Evolutionary conservation across 2,113 vertebrate species (phyloP), one percentile per base, ranked within the genome.

Genomic region (Phasianus colchicus): DNA sequence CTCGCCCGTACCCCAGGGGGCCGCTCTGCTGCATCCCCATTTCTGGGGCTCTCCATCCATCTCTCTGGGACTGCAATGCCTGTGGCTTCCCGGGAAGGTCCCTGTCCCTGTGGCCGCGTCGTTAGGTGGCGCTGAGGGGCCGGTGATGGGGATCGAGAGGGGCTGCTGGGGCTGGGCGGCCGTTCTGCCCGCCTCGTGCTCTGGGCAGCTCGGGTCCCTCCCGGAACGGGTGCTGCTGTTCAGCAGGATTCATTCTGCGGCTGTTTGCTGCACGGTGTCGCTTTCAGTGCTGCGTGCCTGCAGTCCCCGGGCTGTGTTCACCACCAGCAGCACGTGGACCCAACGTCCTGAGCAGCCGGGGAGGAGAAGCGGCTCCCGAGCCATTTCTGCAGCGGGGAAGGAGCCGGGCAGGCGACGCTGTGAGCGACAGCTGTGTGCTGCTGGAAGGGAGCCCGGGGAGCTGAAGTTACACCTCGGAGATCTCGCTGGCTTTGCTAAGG

Each of bases 101-200:
- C 67, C 2, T 17, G 3, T 89, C 34, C 22, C 75, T 3, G 4
- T 58, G 3, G 0, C 75, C 1, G 30, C 55, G 92, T 86, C 93
- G 65, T 96, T 96, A 96, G 95, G 69, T 93, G 93, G 93, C 90
- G 90, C 96, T 93, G 93, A 90, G 92, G 34, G 75, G 6, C 83
- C 4, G 50, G 81, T 4, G 5, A 74, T 7, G 29, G 73, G 89
- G 38, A 83, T 63, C 38, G 9, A 43, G 64, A 19, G 78, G 75
- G 66, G 36, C 22, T 12, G 63, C 11, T 10, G 2, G 16, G 29
- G 42, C 67, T 19, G 10, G 15, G 5, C 21, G 50, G 11, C 58
- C 73, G 0, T 34, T 17, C 27, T 13, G 14, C 29, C 30, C 14
- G 14, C 34, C 29, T 6, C 34, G 36, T 18, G 57, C 70, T 63